A percentile compares a stretch with the other conserved stretches of the same genome.
Evolutionary conservation across 92 coral and sea anemone species (phyloP).

Genomic region (Micromussa lordhowensis): DNA sequence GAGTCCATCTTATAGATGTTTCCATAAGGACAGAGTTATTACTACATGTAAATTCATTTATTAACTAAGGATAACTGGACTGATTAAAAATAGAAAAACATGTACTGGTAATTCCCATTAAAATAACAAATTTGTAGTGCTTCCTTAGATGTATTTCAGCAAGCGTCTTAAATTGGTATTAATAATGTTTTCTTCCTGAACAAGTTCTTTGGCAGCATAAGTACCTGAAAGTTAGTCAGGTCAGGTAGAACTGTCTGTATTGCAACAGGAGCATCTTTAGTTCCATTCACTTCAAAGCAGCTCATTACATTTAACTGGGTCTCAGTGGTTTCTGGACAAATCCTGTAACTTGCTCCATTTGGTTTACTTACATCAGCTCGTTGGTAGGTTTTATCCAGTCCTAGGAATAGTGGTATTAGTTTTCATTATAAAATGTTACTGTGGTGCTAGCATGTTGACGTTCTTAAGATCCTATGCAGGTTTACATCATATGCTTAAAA

Average conservation of each 20-base stretch:
- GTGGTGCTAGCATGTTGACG: not conserved
- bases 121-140: too few species aligned
- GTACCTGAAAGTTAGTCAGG: slow-evolving; percentile 70
- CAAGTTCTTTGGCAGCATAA: not conserved
- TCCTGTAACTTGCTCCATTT: slow-evolving; percentile 71
- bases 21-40: too few species aligned
- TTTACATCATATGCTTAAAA: too few species aligned
- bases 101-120: too few species aligned
- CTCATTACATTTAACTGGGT: slow-evolving; percentile 58
- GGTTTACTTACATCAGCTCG: slow-evolving; percentile 63
- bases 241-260: slow-evolving; percentile 85
- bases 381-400: slow-evolving; percentile 87
- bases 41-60: too few species aligned
- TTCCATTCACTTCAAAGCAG: slow-evolving; percentile 88
- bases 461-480: too few species aligned
- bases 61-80: too few species aligned
- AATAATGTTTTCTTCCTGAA: not conserved
- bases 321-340: slow-evolving; percentile 97
- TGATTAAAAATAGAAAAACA: too few species aligned
- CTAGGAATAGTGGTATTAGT: slow-evolving; percentile 28
- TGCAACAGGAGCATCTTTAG: slow-evolving; percentile 52
- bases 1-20: too few species aligned
- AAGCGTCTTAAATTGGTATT: too few species aligned
- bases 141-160: too few species aligned
- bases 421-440: not conserved